Base-by-base conservation (phyloP, 2,888 invertebrate species). In the Entomobrya proxima region DNA sequence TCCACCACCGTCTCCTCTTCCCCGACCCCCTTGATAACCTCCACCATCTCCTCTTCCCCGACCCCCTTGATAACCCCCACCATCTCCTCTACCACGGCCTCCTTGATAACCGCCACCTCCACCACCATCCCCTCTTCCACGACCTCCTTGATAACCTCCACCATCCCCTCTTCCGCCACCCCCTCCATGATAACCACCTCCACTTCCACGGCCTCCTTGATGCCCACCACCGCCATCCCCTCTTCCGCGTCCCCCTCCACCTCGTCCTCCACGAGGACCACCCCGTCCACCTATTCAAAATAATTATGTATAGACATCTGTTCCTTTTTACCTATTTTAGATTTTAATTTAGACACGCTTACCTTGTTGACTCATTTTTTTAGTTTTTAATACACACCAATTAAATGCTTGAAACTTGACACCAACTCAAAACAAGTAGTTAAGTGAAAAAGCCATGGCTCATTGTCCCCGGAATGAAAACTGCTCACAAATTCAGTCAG, bases 91-190 rank as follows among this genome's bases (percentile, higher is more conserved):
- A 64, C 64, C 78, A 91, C 93, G 93, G 90, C 93, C 94, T 92
- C 93, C 94, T 94, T 92, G 27, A 91, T 92, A 93, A 91, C 93
- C 93, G 90, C 93, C 94, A 92, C 93, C 94, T 94, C 92, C 64
- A 35, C 50, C 52, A 52, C 52, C n/a, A n/a, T n/a, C 5, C 21
- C 52, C 21, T 6, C 21, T 3, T 6, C 52, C 52, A 21, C 52
- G 21, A 7, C 52, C 52, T 52, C 52, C 21, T 21, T 21, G 6
- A 11, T 21, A 4, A 11, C 52, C 21, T 2, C 52, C 52, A 18
- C 52, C 52, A 15, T 24, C 21, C 3, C 21, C 52, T 2, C 52
- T 3, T 52, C 52, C 21, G 15, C 21, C 21, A 52, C 21, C 3
- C 7, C 52, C 52, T 18, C 52, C 52, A 18, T 24, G 13, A 6